Conservation (phyloP, 2,113 vertebrate species). For the Clinocottus analis region DNA sequence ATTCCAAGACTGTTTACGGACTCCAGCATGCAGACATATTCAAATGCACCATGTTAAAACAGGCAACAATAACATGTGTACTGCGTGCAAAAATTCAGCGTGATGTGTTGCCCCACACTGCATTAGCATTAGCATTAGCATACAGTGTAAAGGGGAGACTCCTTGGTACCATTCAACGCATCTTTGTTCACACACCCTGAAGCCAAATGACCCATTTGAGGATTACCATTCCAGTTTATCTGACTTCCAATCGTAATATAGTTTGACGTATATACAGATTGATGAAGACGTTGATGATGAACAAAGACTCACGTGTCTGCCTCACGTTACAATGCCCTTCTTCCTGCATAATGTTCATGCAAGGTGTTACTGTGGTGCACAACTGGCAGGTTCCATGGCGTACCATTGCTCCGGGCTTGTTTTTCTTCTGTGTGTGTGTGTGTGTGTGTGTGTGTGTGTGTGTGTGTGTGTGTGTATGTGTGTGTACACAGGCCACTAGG, state of each 20-base stretch:
- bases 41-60: neutral
- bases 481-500: slow-evolving; percentile 58
- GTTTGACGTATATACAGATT: neutral
- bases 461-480: slow-evolving; percentile 40
- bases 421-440: slow-evolving; percentile 34
- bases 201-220: neutral
- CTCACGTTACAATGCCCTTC: slow-evolving; percentile 29
- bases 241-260: neutral
- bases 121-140: neutral
- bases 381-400: slow-evolving; percentile 53
- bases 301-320: slow-evolving; percentile 17
- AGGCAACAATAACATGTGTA: neutral
- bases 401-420: slow-evolving; percentile 45
- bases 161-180: neutral
- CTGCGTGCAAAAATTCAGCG: neutral
- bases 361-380: slow-evolving; percentile 46
- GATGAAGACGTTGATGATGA: neutral
- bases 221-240: too few species aligned
- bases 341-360: slow-evolving; percentile 33
- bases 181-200: neutral
- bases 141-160: neutral
- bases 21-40: neutral
- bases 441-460: slow-evolving; percentile 44
- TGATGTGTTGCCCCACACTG: neutral
- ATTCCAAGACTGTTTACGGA: neutral